phyloP scores from a whole-genome alignment of 2,113 vertebrate species.

The Reinhardtius hippoglossoides region DNA sequence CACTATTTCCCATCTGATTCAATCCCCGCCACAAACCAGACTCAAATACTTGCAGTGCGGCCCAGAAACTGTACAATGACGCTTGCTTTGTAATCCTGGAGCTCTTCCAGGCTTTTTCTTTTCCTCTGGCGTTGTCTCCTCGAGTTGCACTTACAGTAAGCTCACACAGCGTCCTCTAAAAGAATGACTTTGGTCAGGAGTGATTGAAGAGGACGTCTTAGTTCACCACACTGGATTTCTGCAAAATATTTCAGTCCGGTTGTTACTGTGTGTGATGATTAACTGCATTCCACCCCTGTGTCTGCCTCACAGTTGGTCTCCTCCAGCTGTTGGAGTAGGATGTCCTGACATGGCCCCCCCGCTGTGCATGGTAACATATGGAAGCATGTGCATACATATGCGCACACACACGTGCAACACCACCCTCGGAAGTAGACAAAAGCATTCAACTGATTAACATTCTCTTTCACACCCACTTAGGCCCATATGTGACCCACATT shows the following conservation, averaged over 20 bases:
- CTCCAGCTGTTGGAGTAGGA: conserved; percentile 51
- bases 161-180: conserved; percentile 37
- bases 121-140: conserved; percentile 12
- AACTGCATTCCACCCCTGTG: conserved; percentile 28
- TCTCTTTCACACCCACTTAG: conserved; percentile 64
- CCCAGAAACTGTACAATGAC: conserved; percentile 36
- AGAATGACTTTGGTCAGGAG: conserved; percentile 30
- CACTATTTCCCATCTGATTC: conserved; percentile 64
- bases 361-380: conserved; percentile 52
- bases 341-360: conserved; percentile 51
- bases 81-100: conserved; percentile 46
- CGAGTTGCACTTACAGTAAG: conserved; percentile 32
- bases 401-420: conserved; percentile 1
- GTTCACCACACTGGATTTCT: conserved; percentile 48
- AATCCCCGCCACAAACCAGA: conserved; percentile 52
- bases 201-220: conserved; percentile 50
- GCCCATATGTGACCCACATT: conserved; percentile 57
- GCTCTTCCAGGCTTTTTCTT: conserved; percentile 34
- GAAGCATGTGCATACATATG: conserved; percentile 19
- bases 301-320: conserved; percentile 38
- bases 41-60: conserved; percentile 53
- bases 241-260: conserved; percentile 34
- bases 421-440: conserved; percentile 40
- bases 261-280: conserved; percentile 21
- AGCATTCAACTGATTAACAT: conserved; percentile 61